These are phyloP conservation scores for Ophion ventricosus DNA, from an alignment of 2,888 invertebrate species.

Conservation along the genomic window DNA sequence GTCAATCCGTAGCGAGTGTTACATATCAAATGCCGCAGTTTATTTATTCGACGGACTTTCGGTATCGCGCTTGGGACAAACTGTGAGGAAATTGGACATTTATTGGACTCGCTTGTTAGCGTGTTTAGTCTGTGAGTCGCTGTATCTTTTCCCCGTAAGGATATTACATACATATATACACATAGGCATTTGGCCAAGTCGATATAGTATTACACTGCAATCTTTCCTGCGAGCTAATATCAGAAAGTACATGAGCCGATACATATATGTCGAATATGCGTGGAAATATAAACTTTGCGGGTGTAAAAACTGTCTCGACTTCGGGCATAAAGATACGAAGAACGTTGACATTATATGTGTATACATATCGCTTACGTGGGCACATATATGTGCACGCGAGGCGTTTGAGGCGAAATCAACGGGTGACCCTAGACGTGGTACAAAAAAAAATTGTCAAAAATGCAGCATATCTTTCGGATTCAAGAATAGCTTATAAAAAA, in stretches of 20 bases:
- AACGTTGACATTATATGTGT: conserved; percentile 11
- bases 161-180: conserved; percentile 30
- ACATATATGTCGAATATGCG: background rate
- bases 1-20: conserved; percentile 2
- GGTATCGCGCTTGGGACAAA: conserved; percentile 1
- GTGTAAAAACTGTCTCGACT: conserved; percentile 45
- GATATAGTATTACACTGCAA: conserved; percentile 52
- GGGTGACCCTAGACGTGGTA: background rate
- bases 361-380: background rate
- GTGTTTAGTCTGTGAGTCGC: conserved; percentile 54
- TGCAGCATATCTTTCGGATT: no score
- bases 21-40: conserved; percentile 18
- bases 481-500: no score
- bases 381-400: background rate
- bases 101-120: conserved; percentile 42
- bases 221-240: conserved; percentile 42
- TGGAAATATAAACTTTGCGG: conserved; percentile 29
- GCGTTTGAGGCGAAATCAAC: background rate
- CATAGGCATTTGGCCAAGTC: conserved; percentile 30
- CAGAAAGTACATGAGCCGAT: conserved; percentile 17
- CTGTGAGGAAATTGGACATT: conserved; percentile 35
- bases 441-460: no score
- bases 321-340: conserved; percentile 47
- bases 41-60: conserved; percentile 18
- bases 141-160: conserved; percentile 54